A percentile compares a stretch with the other conserved stretches of the same genome.
These are phyloP conservation scores for Dendrophyllia cribrosa DNA, from an alignment of 64 coral and sea anemone genomes.

Conservation along the genomic window DNA sequence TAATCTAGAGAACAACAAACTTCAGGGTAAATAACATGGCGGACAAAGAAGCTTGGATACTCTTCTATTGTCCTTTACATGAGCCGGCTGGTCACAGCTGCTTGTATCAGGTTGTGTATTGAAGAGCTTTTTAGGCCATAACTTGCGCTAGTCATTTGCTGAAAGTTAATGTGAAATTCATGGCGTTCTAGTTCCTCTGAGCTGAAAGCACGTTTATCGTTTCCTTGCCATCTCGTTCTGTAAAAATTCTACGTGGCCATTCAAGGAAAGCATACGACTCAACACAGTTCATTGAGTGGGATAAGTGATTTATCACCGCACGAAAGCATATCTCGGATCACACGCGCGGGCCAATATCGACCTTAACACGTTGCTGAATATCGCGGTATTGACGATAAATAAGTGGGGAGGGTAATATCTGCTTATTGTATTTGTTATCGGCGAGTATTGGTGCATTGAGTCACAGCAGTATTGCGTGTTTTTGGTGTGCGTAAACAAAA, in stretches of 20 bases:
- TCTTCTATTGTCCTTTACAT: not conserved
- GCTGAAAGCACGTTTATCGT: not conserved
- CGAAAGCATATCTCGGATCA: constrained; percentile 1
- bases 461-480: constrained; percentile 7
- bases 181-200: not conserved
- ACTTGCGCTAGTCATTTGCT: not conserved
- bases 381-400: constrained; percentile 49
- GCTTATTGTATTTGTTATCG: constrained; percentile 31
- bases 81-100: not conserved
- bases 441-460: constrained; percentile 7
- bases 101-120: not conserved
- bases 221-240: not conserved
- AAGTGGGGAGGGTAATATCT: constrained; percentile 26
- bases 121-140: not conserved
- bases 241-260: not conserved
- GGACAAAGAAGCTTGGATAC: not conserved
- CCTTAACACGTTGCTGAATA: constrained; percentile 10
- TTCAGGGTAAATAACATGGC: not conserved
- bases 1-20: not conserved
- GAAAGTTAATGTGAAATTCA: not conserved
- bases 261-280: not conserved
- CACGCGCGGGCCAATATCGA: not conserved
- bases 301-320: constrained; percentile 38
- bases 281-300: not conserved
- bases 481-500: not conserved